Evolutionary conservation across 2,888 invertebrate genomes (phyloP), one percentile per base, ranked within the genome.

Genomic region (Itoplectis maculator): DNA sequence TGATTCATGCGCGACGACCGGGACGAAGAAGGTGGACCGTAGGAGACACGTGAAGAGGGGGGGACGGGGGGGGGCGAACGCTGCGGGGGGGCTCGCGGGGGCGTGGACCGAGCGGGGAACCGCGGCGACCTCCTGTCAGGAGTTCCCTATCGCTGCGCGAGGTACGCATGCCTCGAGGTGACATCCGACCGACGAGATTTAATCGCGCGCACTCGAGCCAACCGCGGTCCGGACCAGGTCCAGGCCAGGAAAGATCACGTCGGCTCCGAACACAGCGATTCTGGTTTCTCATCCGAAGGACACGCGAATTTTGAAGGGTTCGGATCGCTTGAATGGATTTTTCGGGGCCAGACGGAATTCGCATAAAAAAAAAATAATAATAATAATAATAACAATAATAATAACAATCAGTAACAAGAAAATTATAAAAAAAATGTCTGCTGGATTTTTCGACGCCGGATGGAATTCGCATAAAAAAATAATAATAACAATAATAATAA

Each of bases 81-180:
- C 89, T 83, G 85, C 88, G 81, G 89, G 91, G 88, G 89, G 89
- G 86, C 88, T 86, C 80, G 81, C 74, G 84, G 79, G 81, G 83
- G 86, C 83, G 70, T 74, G 75, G 80, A 78, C 75, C n/a, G 69
- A 74, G 18, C 69, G 75, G 87, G 87, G 87, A 86, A 88, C 88
- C 87, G n/a, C n/a, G 84, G 88, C 90, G 91, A 91, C 92, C 91
- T 91, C 89, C 89, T 91, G 91, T 91, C 91, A 91, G 85, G 89
- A 89, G 87, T 89, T 88, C 87, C 87, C 86, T n/a, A n/a, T n/a
- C n/a, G n/a, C n/a, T n/a, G n/a, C 79, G 70, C 86, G 87, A 86
- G 85, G 76, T 73, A 81, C 88, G 86, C 87, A 89, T 89, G 86
- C 89, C 87, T 85, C 70, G 86, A 90, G 90, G 90, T 89, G 90